Evolutionary conservation across 1,140 invertebrate species (phyloP), one percentile per base, ranked within the genome.

Genomic region (Zophobas atratus): DNA sequence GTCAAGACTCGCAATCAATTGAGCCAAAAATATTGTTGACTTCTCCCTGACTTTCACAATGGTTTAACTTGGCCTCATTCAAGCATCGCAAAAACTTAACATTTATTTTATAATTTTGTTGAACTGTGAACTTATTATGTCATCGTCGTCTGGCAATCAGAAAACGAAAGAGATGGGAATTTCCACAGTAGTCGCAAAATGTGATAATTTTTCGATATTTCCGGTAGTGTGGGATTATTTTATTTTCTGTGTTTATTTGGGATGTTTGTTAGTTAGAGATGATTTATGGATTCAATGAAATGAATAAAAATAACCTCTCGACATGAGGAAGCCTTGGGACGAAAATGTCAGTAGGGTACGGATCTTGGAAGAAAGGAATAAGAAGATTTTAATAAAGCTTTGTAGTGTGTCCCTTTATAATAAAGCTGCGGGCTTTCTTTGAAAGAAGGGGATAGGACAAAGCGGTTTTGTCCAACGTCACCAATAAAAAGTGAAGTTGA

Each of bases 371-470:
- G n/a, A 20, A 67, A 67, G n/a, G 39, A 43, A 67, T 43, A 67
- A 67, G 39, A 67, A 36, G 57, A 38, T 67, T 67, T 67, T 67
- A 67, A 67, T 63, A 67, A 67, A 67, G 39, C 60, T 67, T 67
- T 67, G 60, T 43, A 43, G n/a, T 67, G 60, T 41, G 39, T 67
- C 35, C n/a, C 60, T 67, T 32, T 67, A 63, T 41, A 67, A 67
- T 41, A 55, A n/a, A 55, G 8, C 20, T 55, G 2, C 35, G 33
- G 33, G 49, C 49, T 51, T 51, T 6, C 8, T 60, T 60, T 60
- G 6, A 1, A 8, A 39, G 35, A 60, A 60, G 56, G n/a, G 8
- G 56, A 33, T 36, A 60, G 36, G 34, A 60, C 56, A 60, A 3
- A 36, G 6, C 35, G 33, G 3, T 60, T 39, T 60, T 38, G 3